Conservation (phyloP, 2,888 invertebrate genomes). For the Drosophila maculinotata region DNA sequence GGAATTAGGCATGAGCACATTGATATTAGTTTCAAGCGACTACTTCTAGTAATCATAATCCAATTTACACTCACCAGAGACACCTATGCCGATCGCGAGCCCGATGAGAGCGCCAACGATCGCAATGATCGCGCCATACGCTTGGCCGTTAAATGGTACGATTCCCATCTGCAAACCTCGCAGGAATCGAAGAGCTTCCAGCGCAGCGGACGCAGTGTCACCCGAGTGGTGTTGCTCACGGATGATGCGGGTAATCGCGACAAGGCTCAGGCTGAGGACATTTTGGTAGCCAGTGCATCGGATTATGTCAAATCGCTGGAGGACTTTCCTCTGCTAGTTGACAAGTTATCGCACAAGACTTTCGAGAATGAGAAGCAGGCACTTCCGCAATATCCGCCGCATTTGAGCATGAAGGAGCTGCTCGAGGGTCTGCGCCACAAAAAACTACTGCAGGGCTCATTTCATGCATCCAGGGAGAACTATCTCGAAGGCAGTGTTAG, state of each 20-base stretch:
- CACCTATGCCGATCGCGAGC: constrained; percentile 93
- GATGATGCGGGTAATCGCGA: constrained; percentile 93
- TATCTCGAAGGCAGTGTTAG: constrained; percentile 96
- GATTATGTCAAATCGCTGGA: constrained; percentile 91
- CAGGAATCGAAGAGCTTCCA: constrained; percentile 67
- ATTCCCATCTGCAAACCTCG: constrained; percentile 88
- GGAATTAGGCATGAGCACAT: no score
- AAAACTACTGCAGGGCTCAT: constrained; percentile 91
- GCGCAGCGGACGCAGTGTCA: constrained; percentile 73
- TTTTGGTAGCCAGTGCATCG: constrained; percentile 88
- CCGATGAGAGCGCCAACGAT: constrained; percentile 94
- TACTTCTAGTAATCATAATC: no score
- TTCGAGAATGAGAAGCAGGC: constrained; percentile 87
- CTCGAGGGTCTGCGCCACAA: constrained; percentile 92
- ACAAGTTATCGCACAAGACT: constrained; percentile 91
- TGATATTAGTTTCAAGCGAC: no score
- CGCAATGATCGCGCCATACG: constrained; percentile 96
- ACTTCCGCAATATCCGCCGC: constrained; percentile 92
- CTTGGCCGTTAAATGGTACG: constrained; percentile 93
- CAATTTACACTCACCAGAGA: constrained; percentile 87
- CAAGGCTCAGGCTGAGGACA: constrained; percentile 89
- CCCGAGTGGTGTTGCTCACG: constrained; percentile 91
- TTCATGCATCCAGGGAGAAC: constrained; percentile 95
- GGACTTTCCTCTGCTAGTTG: constrained; percentile 89
- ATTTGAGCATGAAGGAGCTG: constrained; percentile 91